These are phyloP conservation scores for Dugesia japonica DNA, from an alignment of 2,888 invertebrate genomes.

Conservation along the genomic window DNA sequence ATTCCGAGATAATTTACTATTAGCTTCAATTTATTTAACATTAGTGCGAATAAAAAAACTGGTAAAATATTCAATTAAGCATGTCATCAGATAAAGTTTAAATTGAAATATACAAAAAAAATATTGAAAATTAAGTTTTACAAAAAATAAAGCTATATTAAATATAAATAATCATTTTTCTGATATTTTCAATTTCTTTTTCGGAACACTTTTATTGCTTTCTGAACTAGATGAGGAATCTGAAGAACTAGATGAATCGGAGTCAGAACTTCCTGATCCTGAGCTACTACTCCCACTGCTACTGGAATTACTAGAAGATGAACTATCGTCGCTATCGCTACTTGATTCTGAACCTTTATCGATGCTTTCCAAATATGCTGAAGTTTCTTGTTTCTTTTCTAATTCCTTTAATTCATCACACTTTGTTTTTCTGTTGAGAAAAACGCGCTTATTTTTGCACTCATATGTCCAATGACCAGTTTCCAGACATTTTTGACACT, in stretches of 20 bases:
- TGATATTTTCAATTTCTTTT: no score
- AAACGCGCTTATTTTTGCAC: slow-evolving; percentile 65
- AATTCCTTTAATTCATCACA: not conserved
- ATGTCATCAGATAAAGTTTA: no score
- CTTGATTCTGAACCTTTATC: not conserved
- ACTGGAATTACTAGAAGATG: not conserved
- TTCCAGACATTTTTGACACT: slow-evolving; percentile 76
- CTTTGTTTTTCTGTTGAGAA: not conserved
- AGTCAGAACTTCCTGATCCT: not conserved
- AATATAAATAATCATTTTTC: no score
- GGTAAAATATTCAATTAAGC: no score
- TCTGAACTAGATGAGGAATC: not conserved
- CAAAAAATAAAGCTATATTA: no score
- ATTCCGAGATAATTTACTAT: no score
- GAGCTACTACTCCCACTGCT: not conserved
- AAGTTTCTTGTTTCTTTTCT: not conserved
- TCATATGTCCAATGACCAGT: slow-evolving; percentile 85
- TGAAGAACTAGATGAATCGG: not conserved
- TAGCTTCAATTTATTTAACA: no score
- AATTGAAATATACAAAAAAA: no score
- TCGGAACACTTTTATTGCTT: no score
- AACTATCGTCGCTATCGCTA: not conserved
- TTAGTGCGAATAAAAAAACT: no score
- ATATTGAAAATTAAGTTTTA: no score
- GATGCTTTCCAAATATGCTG: not conserved